These are phyloP conservation scores for Centropyge bicolor DNA, from an alignment of 2,797 vertebrate genomes.

Conservation along the genomic window DNA sequence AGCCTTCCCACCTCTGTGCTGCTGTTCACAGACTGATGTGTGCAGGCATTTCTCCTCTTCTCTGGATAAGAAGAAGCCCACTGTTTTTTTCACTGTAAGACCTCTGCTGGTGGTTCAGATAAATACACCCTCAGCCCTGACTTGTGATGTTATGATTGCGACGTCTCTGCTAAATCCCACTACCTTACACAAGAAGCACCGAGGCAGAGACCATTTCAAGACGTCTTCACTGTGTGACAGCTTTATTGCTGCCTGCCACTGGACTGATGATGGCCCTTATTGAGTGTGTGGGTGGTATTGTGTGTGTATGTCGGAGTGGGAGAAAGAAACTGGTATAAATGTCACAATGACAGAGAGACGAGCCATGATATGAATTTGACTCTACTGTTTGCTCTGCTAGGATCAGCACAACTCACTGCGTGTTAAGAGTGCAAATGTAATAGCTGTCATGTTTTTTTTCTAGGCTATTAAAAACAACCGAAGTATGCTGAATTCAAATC, in stretches of 20 bases:
- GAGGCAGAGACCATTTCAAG: slow-evolving; percentile 21
- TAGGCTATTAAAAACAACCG: background rate
- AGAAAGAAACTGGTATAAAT: slow-evolving; percentile 21
- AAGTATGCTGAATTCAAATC: background rate
- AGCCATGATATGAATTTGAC: slow-evolving; percentile 23
- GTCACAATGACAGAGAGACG: slow-evolving; percentile 12
- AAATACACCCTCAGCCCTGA: slow-evolving; percentile 53
- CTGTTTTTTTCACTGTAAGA: slow-evolving; percentile 52
- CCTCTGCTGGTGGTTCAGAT: slow-evolving; percentile 73
- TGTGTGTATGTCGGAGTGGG: slow-evolving; percentile 6
- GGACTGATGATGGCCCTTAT: slow-evolving; percentile 31
- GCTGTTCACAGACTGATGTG: slow-evolving; percentile 65
- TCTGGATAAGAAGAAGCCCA: slow-evolving; percentile 4
- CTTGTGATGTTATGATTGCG: slow-evolving; percentile 44
- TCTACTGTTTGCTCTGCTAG: background rate
- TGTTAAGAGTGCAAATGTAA: background rate
- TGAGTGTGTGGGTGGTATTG: slow-evolving; percentile 37
- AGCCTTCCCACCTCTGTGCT: slow-evolving; percentile 72
- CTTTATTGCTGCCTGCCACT: slow-evolving; percentile 65
- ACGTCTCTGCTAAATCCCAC: slow-evolving; percentile 6
- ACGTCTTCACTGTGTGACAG: slow-evolving; percentile 38
- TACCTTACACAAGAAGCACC: no score
- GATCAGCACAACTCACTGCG: background rate
- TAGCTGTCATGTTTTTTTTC: background rate
- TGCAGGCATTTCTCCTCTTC: slow-evolving; percentile 30